Evolutionary conservation across 1,140 invertebrate species (phyloP), one percentile per base, ranked within the genome.

Genomic region (Himalopsyche phryganea): DNA sequence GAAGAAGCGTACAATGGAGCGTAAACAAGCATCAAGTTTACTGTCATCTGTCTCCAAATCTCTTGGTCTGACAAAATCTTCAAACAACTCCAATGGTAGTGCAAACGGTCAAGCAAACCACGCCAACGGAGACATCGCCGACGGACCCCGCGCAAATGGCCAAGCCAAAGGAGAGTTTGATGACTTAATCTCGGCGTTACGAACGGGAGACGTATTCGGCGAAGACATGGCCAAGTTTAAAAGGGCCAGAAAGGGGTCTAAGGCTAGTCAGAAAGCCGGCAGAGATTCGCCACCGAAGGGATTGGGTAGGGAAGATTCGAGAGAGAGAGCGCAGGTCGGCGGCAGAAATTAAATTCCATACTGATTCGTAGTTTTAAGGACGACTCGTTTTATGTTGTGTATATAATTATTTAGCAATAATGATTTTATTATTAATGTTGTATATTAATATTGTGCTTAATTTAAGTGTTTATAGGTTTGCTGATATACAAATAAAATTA

Each of bases 161-260:
- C 77, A 81, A 49, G 85, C 85, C 56, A 88, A 92, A 66, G 89
- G 90, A 55, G 96, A 98, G 77, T 98, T 98, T 77, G 96, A 98
- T 71, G 94, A 98, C 75, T 77, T 98, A 23, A 98, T 98, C 67
- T 97, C 93, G 1, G 96, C 96, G 0, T 75, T 98, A 13, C 79
- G 95, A 66, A 97, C 94, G 0, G 96, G 96, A 0, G 96, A 98
- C 70, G 94, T 98, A 0, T 98, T 98, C 71, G 94, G 94, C 0
- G 95, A 98, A 71, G 95, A 98, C 70, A 91, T 98, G 60, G 92
- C 91, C 20, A 94, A 94, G 71, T 91, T 93, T 72, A 92, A 93
- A 63, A 76, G 92, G 33, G 90, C 86, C 7, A 80, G 87, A 49
- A 86, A 87, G 66, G 78, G 82, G 1, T 80, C 82, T 0, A 85